These are phyloP conservation scores for Acanthococcus lagerstroemiae DNA, from an alignment of 2,888 invertebrate species.

Conservation along the genomic window DNA sequence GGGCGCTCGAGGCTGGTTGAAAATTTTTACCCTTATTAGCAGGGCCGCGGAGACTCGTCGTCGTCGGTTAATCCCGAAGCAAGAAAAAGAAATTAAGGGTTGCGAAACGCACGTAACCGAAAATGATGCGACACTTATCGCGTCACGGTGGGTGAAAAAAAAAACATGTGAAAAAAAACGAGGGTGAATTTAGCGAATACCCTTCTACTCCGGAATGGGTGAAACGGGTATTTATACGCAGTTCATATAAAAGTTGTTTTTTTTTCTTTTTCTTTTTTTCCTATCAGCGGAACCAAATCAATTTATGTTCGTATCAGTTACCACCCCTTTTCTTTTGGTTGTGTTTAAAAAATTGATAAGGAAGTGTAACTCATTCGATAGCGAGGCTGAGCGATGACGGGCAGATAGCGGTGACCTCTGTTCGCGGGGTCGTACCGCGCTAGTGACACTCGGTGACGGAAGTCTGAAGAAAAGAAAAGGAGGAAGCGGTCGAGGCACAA, in stretches of 20 bases:
- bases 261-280: background rate
- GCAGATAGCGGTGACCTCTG: no score
- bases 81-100: slow-evolving; percentile 16
- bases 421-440: no score
- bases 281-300: slow-evolving; percentile 23
- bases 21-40: background rate
- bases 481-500: no score
- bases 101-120: slow-evolving; percentile 15
- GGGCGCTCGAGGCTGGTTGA: no score
- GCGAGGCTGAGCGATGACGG: no score
- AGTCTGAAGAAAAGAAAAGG: no score
- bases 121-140: slow-evolving; percentile 26
- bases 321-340: slow-evolving; percentile 11
- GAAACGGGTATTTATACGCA: background rate
- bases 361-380: background rate
- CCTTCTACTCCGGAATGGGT: no score
- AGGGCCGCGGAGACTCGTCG: no score
- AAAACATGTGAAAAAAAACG: slow-evolving; percentile 14
- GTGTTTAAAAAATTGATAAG: slow-evolving; percentile 3
- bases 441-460: no score
- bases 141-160: background rate
- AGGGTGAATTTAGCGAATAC: background rate
- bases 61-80: background rate
- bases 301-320: slow-evolving; percentile 26
- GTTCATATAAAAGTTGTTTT: background rate